phyloP scores from a whole-genome alignment of 2,797 vertebrate species.

The Hippopotamyrus pictus region DNA sequence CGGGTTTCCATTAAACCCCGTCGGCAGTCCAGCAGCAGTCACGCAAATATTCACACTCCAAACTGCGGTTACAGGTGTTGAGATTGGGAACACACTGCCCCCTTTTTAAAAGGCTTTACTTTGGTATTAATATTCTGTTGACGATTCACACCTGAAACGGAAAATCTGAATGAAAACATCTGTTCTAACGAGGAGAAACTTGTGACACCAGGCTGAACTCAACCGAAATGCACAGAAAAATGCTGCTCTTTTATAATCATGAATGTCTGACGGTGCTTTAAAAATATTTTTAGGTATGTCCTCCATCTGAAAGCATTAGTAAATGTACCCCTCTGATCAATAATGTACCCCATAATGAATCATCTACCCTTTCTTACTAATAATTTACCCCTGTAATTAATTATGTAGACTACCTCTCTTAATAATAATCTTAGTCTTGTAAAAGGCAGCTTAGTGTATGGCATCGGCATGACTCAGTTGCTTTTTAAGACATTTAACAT shows the following conservation, averaged over 20 bases:
- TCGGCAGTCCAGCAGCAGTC: neutral
- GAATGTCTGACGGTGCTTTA: neutral
- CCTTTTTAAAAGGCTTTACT: neutral
- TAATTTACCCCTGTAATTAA: constrained; percentile 5
- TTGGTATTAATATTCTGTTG: neutral
- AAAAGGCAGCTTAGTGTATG: neutral
- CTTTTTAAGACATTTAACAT: neutral
- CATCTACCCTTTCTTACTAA: neutral
- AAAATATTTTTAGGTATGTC: neutral
- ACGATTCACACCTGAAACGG: neutral
- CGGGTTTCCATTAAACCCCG: neutral
- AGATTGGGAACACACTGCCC: neutral
- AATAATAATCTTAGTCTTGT: neutral
- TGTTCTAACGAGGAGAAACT: neutral
- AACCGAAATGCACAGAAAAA: neutral
- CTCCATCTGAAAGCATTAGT: neutral
- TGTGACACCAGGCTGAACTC: neutral
- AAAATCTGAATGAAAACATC: neutral
- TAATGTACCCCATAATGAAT: neutral
- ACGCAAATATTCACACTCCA: neutral
- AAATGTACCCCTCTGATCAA: neutral
- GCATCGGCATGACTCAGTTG: neutral
- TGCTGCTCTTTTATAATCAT: neutral
- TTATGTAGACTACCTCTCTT: neutral
- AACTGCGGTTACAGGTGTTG: neutral